phyloP scores from a whole-genome alignment of 2,888 invertebrate species.

The Amorpha juglandis region DNA sequence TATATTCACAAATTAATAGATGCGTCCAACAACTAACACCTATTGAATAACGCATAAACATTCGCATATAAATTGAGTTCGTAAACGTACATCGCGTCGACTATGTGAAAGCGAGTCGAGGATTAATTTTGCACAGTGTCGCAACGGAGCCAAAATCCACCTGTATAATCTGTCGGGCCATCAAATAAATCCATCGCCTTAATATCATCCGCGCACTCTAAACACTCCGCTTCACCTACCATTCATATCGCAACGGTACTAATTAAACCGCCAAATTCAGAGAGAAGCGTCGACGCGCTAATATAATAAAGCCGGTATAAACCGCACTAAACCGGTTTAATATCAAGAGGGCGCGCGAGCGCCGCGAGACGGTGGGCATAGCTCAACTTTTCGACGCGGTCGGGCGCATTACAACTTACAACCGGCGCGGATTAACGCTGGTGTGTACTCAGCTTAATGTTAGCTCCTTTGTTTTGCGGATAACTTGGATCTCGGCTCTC shows the following conservation, averaged over 20 bases:
- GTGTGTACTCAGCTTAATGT: conserved; percentile 67
- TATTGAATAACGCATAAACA: conserved; percentile 28
- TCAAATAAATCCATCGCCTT: conserved; percentile 46
- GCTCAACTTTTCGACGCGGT: conserved; percentile 71
- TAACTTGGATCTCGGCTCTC: conserved; percentile 42
- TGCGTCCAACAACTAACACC: background rate
- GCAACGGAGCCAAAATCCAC: conserved; percentile 13
- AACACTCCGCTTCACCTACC: conserved; percentile 50
- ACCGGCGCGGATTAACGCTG: conserved; percentile 63
- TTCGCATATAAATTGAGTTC: conserved; percentile 35
- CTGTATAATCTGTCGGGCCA: conserved; percentile 35
- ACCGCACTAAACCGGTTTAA: conserved; percentile 78
- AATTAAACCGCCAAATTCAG: conserved; percentile 71
- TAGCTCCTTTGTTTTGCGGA: conserved; percentile 65
- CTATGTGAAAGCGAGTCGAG: background rate
- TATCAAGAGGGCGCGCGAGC: conserved; percentile 63
- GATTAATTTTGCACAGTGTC: conserved; percentile 24
- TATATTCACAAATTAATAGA: no score
- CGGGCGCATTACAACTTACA: conserved; percentile 71
- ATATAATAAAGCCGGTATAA: conserved; percentile 80
- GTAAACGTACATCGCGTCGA: conserved; percentile 3
- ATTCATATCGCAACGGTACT: conserved; percentile 57
- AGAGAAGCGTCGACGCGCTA: conserved; percentile 70
- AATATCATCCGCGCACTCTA: conserved; percentile 37
- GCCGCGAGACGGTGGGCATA: conserved; percentile 46